Base-by-base conservation (phyloP, 2,797 vertebrate genomes). In the Peromyscus eremicus region DNA sequence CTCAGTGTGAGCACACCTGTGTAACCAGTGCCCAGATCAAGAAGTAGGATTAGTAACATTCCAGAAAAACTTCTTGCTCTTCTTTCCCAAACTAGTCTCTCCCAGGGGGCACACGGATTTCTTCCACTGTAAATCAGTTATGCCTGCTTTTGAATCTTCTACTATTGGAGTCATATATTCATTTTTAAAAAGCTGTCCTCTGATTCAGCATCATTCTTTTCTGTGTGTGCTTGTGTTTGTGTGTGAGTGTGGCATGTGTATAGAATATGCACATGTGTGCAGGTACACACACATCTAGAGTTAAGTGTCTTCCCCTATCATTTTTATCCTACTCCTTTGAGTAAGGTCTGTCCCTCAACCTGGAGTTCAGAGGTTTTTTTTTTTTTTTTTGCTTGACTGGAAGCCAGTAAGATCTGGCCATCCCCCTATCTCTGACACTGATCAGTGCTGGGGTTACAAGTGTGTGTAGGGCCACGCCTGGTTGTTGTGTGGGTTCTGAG, bases 141-240 rank as follows among this genome's bases (percentile, higher is more conserved):
- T 81, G 12, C n/a, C 52, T 64, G 29, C 23, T 95, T 93, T 89
- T 52, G 34, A 86, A 52, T 62, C 89, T 94, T 60, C 32, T 60
- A 25, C 77, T 40, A 82, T 23, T 80, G 10, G n/a, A 79, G 80
- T 83, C 10, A 70, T 40, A 70, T 2, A 75, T 64, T 1, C 34
- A 40, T 32, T 96, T 93, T 62, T 29, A 57, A 94, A 89, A 87
- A 87, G 49, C 27, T 87, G 46, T 1, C 40, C n/a, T 94, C 29
- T 90, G 27, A 25, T 55, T 68, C 5, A 83, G 10, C 10, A 57
- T 90, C 55, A 32, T 49, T 76, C 32, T 46, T 37, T 32, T 43
- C 14, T 29, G 57, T 40, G 57, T 25, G 11, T 10, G 27, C 21
- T 23, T n/a, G 79, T 23, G 3, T 37, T n/a, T 83, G 37, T 60